Evolutionary conservation across 2,797 vertebrate genomes (phyloP).

Genomic region (Erpetoichthys calabaricus): DNA sequence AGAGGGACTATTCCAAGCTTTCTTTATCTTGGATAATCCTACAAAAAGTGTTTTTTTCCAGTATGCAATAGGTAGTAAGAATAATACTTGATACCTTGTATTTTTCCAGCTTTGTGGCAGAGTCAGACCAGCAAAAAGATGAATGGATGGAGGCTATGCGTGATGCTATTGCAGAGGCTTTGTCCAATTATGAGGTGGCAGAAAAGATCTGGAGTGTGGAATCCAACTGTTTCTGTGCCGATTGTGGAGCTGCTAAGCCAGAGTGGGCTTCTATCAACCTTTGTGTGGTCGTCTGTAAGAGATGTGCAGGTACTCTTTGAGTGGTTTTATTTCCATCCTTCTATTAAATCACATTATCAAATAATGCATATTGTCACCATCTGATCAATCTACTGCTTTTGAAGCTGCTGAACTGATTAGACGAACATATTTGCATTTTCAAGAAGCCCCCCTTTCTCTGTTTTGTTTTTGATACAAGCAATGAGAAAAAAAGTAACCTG

Average conservation of each 20-base stretch:
- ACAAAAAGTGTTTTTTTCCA: not conserved
- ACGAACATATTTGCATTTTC: not conserved
- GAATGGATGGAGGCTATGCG: slow-evolving; percentile 81
- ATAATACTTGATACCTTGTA: not conserved
- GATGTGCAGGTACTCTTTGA: slow-evolving; percentile 63
- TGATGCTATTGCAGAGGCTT: slow-evolving; percentile 62
- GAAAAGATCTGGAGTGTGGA: slow-evolving; percentile 67
- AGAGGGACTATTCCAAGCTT: too few species aligned
- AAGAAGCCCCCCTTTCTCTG: not conserved
- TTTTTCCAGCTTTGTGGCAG: slow-evolving; percentile 65
- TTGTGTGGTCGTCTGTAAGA: slow-evolving; percentile 82
- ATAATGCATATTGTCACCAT: not conserved
- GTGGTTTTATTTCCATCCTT: too few species aligned
- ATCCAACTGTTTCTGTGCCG: slow-evolving; percentile 67
- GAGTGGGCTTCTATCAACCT: slow-evolving; percentile 93
- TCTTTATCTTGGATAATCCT: too few species aligned
- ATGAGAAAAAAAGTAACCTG: too few species aligned
- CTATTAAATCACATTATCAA: too few species aligned
- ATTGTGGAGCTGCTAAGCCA: slow-evolving; percentile 61
- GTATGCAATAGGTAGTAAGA: too few species aligned
- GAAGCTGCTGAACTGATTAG: not conserved
- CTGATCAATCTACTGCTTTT: not conserved
- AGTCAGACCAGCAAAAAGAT: slow-evolving; percentile 67
- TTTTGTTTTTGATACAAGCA: too few species aligned
- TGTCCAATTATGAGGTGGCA: slow-evolving; percentile 77